A percentile compares a stretch with the other conserved stretches of the same genome.
Conservation (phyloP, 2,888 invertebrate species). For the Eurois occulta region DNA sequence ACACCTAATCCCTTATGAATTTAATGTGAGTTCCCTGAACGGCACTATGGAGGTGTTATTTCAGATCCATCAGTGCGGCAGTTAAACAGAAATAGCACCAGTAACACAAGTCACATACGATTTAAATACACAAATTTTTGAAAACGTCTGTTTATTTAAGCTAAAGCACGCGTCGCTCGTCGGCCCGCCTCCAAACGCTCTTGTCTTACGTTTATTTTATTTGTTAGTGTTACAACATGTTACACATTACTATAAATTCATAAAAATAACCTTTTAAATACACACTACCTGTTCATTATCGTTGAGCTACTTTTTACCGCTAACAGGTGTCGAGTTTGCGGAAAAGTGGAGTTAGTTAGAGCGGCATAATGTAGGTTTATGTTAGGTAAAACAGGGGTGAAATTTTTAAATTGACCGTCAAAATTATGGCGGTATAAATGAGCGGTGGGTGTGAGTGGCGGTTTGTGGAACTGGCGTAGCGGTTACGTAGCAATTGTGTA, state of each 20-base stretch:
- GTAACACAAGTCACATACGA: slow-evolving; percentile 90
- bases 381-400: slow-evolving; percentile 80
- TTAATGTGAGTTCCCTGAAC: slow-evolving; percentile 86
- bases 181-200: slow-evolving; percentile 52
- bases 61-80: slow-evolving; percentile 87
- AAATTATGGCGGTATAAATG: slow-evolving; percentile 84
- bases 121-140: slow-evolving; percentile 90
- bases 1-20: slow-evolving; percentile 90
- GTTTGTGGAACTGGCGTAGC: slow-evolving; percentile 28
- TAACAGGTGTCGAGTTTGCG: slow-evolving; percentile 57
- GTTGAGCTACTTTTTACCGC: slow-evolving; percentile 43
- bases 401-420: slow-evolving; percentile 86
- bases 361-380: slow-evolving; percentile 59
- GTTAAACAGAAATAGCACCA: slow-evolving; percentile 87
- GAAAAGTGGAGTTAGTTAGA: slow-evolving; percentile 54
- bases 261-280: slow-evolving; percentile 54
- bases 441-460: slow-evolving; percentile 72
- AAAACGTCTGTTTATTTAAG: slow-evolving; percentile 89
- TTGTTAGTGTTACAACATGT: slow-evolving; percentile 62
- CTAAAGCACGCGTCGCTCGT: slow-evolving; percentile 82
- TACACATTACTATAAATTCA: slow-evolving; percentile 62
- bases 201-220: slow-evolving; percentile 62
- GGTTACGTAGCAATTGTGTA: slow-evolving; percentile 32
- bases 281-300: slow-evolving; percentile 54
- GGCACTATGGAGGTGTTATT: slow-evolving; percentile 86